phyloP scores from a whole-genome alignment of 2,888 invertebrate genomes.

The Eledona agricola region DNA sequence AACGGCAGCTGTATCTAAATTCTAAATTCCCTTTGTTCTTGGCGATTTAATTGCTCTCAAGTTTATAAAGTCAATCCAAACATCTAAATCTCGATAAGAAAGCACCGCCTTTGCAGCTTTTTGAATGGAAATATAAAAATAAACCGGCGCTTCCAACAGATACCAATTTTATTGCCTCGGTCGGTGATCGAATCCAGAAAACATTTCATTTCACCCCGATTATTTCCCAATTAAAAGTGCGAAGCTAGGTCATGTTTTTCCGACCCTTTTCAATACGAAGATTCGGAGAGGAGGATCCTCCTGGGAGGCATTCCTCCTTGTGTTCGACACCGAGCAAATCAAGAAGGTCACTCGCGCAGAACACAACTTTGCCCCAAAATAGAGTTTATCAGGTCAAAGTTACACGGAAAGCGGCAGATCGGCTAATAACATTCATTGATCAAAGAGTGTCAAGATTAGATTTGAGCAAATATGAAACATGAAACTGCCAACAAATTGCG shows the following conservation, averaged over 20 bases:
- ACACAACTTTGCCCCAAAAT: constrained; percentile 35
- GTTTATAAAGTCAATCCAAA: constrained; percentile 8
- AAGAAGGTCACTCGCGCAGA: constrained; percentile 39
- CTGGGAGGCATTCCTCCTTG: constrained; percentile 37
- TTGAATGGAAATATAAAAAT: constrained; percentile 4
- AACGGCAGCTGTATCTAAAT: constrained; percentile 2
- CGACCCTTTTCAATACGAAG: constrained; percentile 32
- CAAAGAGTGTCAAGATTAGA: constrained; percentile 35
- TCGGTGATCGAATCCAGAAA: too few species aligned
- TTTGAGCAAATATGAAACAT: constrained; percentile 27
- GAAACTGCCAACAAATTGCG: too few species aligned
- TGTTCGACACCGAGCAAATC: constrained; percentile 41
- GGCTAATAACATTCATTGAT: constrained; percentile 35
- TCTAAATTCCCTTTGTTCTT: constrained; percentile 15
- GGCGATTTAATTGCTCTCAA: constrained; percentile 7
- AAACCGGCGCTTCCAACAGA: constrained; percentile 26
- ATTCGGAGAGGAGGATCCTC: constrained; percentile 17
- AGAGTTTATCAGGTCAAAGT: constrained; percentile 36
- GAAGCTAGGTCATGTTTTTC: constrained; percentile 31
- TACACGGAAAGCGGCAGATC: constrained; percentile 28
- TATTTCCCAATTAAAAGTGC: too few species aligned
- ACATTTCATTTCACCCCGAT: too few species aligned
- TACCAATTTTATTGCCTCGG: constrained; percentile 38
- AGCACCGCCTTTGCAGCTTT: constrained; percentile 2
- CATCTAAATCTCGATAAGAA: constrained; percentile 10